These are phyloP conservation scores for Macropus fuliginosus DNA, from an alignment of 2,797 vertebrate genomes.

Conservation along the genomic window DNA sequence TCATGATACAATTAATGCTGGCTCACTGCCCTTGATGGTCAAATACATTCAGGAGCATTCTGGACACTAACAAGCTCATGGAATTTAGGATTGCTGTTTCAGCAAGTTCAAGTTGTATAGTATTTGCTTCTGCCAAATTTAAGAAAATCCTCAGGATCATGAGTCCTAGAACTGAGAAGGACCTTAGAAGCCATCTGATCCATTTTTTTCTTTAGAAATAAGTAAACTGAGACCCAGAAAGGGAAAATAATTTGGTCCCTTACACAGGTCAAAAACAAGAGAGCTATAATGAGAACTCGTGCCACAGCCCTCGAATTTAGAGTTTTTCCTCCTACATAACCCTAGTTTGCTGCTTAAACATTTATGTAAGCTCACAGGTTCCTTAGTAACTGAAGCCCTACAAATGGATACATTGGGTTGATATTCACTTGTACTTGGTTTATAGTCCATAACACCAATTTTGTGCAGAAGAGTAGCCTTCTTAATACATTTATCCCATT, in stretches of 20 bases:
- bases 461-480: not conserved
- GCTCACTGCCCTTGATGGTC: not conserved
- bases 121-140: not conserved
- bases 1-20: not conserved
- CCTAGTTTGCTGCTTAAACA: not conserved
- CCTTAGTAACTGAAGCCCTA: not conserved
- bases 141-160: not conserved
- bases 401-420: not conserved
- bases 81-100: not conserved
- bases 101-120: not conserved
- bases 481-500: not conserved
- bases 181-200: not conserved
- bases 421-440: not conserved
- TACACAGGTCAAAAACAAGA: not conserved
- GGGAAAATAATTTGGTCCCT: not conserved
- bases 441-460: not conserved
- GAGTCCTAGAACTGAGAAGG: not conserved
- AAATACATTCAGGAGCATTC: not conserved
- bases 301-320: not conserved
- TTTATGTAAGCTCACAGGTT: not conserved
- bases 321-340: not conserved
- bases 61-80: not conserved
- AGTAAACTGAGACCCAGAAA: not conserved
- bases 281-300: not conserved
- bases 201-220: not conserved